Conservation (phyloP, 2,113 vertebrate species). For the Macquaria australasica region DNA sequence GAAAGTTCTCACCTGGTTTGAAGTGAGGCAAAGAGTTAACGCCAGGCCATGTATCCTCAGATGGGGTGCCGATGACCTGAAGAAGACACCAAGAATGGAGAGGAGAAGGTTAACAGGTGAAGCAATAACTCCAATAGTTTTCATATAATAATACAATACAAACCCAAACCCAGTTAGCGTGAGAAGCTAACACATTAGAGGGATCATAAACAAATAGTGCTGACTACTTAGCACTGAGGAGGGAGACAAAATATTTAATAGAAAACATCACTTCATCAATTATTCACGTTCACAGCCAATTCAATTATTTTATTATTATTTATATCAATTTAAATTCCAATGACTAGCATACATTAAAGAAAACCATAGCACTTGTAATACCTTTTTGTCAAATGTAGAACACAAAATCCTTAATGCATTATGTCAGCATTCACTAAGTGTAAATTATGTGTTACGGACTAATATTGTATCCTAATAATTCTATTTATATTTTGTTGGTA, state of each 20-base stretch:
- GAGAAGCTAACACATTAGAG: not conserved
- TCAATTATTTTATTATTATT: not conserved
- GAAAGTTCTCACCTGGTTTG: constrained; percentile 89
- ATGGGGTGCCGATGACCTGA: constrained; percentile 94
- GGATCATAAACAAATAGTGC: not conserved
- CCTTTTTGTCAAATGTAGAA: too few relatives aligned
- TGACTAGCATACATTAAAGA: not conserved
- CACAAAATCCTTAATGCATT: too few relatives aligned
- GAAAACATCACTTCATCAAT: not conserved
- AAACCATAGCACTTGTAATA: not conserved
- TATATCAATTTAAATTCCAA: not conserved
- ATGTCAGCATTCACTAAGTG: too few relatives aligned
- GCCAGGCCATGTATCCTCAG: constrained; percentile 95
- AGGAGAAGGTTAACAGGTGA: not conserved
- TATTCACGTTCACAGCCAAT: not conserved
- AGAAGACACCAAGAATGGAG: not conserved
- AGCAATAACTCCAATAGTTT: not conserved
- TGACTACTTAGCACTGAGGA: not conserved
- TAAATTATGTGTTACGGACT: not conserved
- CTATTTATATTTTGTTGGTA: not conserved
- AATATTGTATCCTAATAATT: not conserved
- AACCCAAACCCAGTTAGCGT: not conserved
- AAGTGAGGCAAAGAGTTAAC: constrained; percentile 95
- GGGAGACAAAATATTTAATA: not conserved
- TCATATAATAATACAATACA: not conserved